A percentile compares a stretch with the other conserved stretches of the same genome.
Conservation (phyloP, 1,140 invertebrate species). For the Pinna nobilis region DNA sequence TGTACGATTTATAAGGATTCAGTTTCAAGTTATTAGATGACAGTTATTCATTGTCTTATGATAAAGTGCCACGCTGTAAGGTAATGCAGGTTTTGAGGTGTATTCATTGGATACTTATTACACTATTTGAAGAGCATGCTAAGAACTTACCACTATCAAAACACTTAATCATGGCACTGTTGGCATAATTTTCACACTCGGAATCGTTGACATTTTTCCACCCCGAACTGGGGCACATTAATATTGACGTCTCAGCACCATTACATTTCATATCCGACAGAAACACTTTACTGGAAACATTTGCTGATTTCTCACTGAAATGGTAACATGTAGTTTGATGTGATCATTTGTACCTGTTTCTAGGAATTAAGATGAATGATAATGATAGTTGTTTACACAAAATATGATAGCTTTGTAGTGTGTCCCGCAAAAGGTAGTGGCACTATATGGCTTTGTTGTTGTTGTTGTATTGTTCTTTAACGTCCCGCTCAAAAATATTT, state of each 20-base stretch:
- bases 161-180: conserved; percentile 52
- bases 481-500: too few relatives aligned
- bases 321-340: background rate
- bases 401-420: too few relatives aligned
- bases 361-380: conserved; percentile 23
- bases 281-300: conserved; percentile 11
- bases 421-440: too few relatives aligned
- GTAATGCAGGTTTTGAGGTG: too few relatives aligned
- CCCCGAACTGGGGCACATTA: conserved; percentile 50
- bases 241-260: conserved; percentile 48
- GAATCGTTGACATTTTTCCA: conserved; percentile 49
- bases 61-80: too few relatives aligned
- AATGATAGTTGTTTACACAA: conserved; percentile 6
- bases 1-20: too few relatives aligned
- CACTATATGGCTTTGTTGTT: too few relatives aligned
- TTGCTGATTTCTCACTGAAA: conserved; percentile 10
- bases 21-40: too few relatives aligned
- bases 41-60: too few relatives aligned
- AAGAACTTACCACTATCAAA: conserved; percentile 47
- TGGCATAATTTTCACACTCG: conserved; percentile 31
- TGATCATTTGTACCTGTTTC: background rate
- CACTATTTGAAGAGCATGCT: too few relatives aligned
- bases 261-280: conserved; percentile 44
- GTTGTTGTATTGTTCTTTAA: too few relatives aligned
- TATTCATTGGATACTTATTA: too few relatives aligned